A percentile compares a stretch with the other conserved stretches of the same genome.
These are phyloP conservation scores for Drosophila bifasciata DNA, from an alignment of 1,140 invertebrate species.

Conservation along the genomic window DNA sequence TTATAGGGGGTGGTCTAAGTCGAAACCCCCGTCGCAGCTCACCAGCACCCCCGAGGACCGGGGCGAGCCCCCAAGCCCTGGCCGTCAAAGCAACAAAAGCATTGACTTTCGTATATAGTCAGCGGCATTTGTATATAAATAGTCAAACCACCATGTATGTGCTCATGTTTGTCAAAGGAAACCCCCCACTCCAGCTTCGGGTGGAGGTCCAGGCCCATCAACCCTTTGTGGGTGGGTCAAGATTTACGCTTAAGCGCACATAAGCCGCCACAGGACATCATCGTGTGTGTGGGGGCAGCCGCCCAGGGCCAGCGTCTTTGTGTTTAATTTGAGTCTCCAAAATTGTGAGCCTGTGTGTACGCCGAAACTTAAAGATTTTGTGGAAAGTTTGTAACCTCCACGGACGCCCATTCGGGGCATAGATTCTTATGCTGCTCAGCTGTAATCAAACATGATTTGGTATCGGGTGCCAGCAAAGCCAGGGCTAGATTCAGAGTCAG, in stretches of 20 bases:
- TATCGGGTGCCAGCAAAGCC: constrained; percentile 11
- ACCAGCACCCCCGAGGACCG: neutral
- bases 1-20: constrained; percentile 42
- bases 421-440: constrained; percentile 78
- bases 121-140: constrained; percentile 81
- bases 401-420: constrained; percentile 25
- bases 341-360: constrained; percentile 26
- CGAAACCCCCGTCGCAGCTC: neutral
- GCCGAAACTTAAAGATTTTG: constrained; percentile 60
- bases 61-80: constrained; percentile 42
- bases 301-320: constrained; percentile 36
- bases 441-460: constrained; percentile 81
- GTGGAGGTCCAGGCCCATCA: constrained; percentile 13
- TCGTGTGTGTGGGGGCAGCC: constrained; percentile 39
- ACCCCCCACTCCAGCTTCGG: constrained; percentile 29
- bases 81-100: constrained; percentile 57
- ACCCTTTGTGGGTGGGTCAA: constrained; percentile 66
- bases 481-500: constrained; percentile 11
- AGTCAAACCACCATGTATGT: constrained; percentile 38
- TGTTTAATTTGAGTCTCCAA: constrained; percentile 71
- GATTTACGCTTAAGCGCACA: constrained; percentile 79
- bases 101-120: constrained; percentile 80
- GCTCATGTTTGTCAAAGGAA: constrained; percentile 62
- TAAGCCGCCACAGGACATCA: constrained; percentile 74
- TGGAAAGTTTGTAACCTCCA: constrained; percentile 21